Base-by-base conservation (phyloP, 1,140 invertebrate species). In the Leptopilina clavipes region DNA sequence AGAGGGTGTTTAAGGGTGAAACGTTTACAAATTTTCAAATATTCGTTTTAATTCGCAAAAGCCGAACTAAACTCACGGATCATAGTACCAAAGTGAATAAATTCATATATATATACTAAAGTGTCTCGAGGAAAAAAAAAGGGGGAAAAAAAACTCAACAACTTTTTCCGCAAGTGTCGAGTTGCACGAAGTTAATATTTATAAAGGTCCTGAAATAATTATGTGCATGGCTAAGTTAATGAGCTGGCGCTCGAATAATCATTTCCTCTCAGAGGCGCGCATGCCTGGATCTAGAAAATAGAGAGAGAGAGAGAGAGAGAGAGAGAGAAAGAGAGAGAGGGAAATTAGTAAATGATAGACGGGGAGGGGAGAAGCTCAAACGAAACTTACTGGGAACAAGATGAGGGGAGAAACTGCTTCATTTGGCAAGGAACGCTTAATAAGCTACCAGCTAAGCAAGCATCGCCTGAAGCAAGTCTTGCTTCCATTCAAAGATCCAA, bases 141-240 rank as follows among this genome's bases (percentile, higher is more conserved):
- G 44, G 22, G 40, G 73, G 12, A 18, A 76, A 31, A 45, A 59
- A 40, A 25, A 40, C 65, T 45, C 70, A 19, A 54, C 17, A 54
- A 18, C 8, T 54, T 54, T 40, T 1, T 5, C 22, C 59, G 22
- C 25, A 31, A 65, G 59, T 65, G 59, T 45, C 40, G 72, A 81
- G 78, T 70, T 70, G 48, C 59, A 76, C 48, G 76, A 80, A 79
- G 74, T n/a, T 82, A 82, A 82, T 82, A 82, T 82, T 81, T 31
- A 31, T 31, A 31, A 78, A 80, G 71, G 80, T 82, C 76, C 59
- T 82, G 79, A 80, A 82, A 82, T 80, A 78, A 76, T 82, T 80
- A 82, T 75, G 72, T 76, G 48, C 79, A 65, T 65, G 22, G 59
- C 59, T 65, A 14, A 31, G 59, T 31, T 82, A 82, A 82, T 82